Conservation (phyloP, 2,113 vertebrate species). For the Pterocles burchelli region DNA sequence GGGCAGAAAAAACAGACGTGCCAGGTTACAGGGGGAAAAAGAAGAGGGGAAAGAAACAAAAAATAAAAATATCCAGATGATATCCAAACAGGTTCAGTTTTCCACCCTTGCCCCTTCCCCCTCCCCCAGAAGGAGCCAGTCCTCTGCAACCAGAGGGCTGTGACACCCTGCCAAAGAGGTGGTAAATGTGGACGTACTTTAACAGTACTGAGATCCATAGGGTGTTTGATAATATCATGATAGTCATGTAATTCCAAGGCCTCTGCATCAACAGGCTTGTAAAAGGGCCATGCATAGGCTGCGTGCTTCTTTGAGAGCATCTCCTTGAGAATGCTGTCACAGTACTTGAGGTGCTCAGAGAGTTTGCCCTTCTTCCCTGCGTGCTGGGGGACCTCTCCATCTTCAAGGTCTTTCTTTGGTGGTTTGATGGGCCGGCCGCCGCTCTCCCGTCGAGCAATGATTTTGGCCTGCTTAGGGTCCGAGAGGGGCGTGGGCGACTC, state of each 20-base stretch:
- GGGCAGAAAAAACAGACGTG: background rate
- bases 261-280: conserved; percentile 92
- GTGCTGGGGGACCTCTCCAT: conserved; percentile 75
- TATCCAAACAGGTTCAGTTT: background rate
- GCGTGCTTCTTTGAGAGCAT: conserved; percentile 94
- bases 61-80: background rate
- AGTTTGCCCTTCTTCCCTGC: conserved; percentile 78
- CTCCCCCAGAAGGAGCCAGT: conserved; percentile 16
- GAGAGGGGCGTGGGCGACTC: conserved; percentile 77
- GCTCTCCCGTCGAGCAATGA: conserved; percentile 80
- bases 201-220: conserved; percentile 97
- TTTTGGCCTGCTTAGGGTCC: conserved; percentile 84
- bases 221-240: conserved; percentile 96
- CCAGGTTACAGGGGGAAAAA: background rate
- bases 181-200: conserved; percentile 79
- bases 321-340: conserved; percentile 90
- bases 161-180: background rate
- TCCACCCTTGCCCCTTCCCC: conserved; percentile 32
- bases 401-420: conserved; percentile 82
- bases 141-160: conserved; percentile 30
- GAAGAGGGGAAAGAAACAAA: background rate
- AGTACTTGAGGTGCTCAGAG: conserved; percentile 87
- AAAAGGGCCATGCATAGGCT: conserved; percentile 95
- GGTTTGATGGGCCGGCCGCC: conserved; percentile 86
- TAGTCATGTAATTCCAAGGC: conserved; percentile 94